These are phyloP conservation scores for Psittacara wagleri DNA, from an alignment of 2,113 vertebrate species.

Conservation along the genomic window DNA sequence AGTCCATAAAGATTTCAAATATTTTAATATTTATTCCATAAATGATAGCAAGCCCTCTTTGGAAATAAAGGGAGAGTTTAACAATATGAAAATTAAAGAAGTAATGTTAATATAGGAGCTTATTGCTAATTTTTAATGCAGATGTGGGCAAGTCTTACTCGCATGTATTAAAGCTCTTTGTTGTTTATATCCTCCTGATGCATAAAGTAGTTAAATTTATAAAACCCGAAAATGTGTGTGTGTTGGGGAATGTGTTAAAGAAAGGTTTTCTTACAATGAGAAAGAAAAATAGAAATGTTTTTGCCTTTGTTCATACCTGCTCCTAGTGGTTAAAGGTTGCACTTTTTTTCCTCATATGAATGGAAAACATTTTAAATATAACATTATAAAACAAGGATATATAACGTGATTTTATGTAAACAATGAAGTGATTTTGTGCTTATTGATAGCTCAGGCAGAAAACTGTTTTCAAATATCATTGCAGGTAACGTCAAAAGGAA, in stretches of 20 bases:
- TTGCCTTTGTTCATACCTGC: background rate
- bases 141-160: background rate
- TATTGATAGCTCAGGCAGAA: background rate
- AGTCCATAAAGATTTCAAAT: background rate
- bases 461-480: background rate
- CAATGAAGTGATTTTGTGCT: background rate
- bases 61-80: background rate
- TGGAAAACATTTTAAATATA: background rate
- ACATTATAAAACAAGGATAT: background rate
- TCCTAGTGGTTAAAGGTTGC: background rate
- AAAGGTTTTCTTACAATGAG: background rate
- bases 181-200: background rate
- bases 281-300: background rate
- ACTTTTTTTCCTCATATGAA: conserved; percentile 5
- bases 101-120: background rate
- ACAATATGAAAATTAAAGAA: background rate
- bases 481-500: conserved; percentile 46
- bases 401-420: background rate
- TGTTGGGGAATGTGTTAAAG: background rate
- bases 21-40: background rate
- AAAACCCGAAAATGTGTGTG: background rate
- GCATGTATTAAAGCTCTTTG: background rate
- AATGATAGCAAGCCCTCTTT: background rate
- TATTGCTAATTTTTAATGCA: background rate
- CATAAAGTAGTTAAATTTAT: background rate